Base-by-base conservation (phyloP, 2,888 invertebrate genomes). In the Drosophila barbarae region DNA sequence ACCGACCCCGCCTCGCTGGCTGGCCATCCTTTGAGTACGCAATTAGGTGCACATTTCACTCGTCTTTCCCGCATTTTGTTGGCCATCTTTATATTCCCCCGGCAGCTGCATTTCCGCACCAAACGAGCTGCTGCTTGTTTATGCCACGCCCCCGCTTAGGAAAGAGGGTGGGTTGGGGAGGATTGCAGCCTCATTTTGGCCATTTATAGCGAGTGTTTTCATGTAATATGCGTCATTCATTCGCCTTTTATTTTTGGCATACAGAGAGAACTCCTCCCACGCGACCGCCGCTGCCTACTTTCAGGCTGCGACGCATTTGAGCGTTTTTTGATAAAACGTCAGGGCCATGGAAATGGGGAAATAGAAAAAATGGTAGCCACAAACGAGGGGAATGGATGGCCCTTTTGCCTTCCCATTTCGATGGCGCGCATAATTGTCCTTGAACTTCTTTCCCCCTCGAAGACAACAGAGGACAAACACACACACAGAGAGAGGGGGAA, bases 121-220 rank as follows among this genome's bases (percentile, higher is more conserved):
- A 82, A 84, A 80, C 83, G 77, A 84, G 76, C 72, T 72, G 68
- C 12, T 30, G 66, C 74, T 84, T 79, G 82, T 84, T 76, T 71
- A 52, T 23, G 13, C 15, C 30, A 39, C 47, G 15, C 9, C 46
- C 44, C 21, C 38, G 23, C 21, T 23, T 36, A 26, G 9, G 3
- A n/a, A 1, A 26, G 26, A n/a, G n/a, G 13, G 8, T 18, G 18
- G 18, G 18, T 18, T 18, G 30, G 13, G 18, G 13, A 18, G 4
- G 15, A 7, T 30, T 34, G 32, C 41, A 42, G 21, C 47, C 46
- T 39, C 46, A 41, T 42, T 56, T 36, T 50, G 36, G 35, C 41
- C 55, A 60, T 52, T 34, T 49, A 67, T 49, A 51, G 51, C 47
- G 26, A 55, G 47, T 36, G 69, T 72, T 69, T 72, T 72, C 69